Evolutionary conservation across 2,888 invertebrate genomes (phyloP), one percentile per base, ranked within the genome.

Genomic region (Philopedon plagiatum): DNA sequence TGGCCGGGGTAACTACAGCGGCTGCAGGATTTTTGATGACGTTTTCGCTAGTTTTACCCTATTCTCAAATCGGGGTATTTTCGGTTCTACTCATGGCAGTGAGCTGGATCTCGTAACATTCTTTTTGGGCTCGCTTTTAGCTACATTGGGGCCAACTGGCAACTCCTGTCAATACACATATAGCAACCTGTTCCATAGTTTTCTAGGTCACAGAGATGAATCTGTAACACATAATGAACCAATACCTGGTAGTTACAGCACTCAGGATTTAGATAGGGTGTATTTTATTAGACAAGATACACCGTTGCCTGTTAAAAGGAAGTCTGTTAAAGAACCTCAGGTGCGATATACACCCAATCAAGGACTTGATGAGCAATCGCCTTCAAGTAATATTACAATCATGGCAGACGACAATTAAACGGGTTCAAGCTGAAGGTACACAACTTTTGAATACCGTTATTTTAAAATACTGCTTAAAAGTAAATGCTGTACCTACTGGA

Each of bases 31-130:
- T 93, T 73, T 91, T 95, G 65, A 93, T 98, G 91, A 86, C 97
- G 77, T 93, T 94, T 32, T 96, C 97, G 0, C 90, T 91, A 78
- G 93, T 98, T 56, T 88, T 98, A 63, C 95, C 97, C 0, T 98
- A 98, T 85, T 93, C 93, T 78, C 97, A 97, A 87, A 96, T 98
- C 77, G 98, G 96, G 18, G 88, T 93, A 66, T 98, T 99, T 86
- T 87, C 99, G 69, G 90, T 96, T 73, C 89, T 96, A 46, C 91
- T 98, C 4, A 97, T 96, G 91, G 87, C 90, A n/a, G 90, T 94
- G 11, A 97, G 97, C 86, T 99, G 98, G 97, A 84, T 91, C 18
- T 96, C 83, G 93, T 95, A n/a, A 96, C 96, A 0, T 94, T 96
- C 83, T 94, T 95, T 83, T 88, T 96, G 46, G 92, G 94, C 81